Evolutionary conservation across 2,888 invertebrate species (phyloP).

Genomic region (Strigamia maritima): DNA sequence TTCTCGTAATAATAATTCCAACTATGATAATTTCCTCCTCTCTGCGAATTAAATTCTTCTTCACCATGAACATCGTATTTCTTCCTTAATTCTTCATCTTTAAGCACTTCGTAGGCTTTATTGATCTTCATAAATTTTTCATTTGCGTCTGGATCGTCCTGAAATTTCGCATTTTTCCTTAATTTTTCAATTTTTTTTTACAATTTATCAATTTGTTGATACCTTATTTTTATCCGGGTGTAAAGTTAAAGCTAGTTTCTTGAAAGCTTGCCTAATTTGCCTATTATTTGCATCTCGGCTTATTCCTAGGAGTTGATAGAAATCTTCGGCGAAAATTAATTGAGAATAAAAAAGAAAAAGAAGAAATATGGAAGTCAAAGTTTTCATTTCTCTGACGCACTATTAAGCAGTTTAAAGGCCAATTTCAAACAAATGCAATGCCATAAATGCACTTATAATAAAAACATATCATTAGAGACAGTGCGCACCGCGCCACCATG

Average conservation of each 20-base stretch:
- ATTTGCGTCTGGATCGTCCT: conserved; percentile 72
- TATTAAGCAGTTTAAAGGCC: background rate
- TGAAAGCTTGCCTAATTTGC: conserved; percentile 73
- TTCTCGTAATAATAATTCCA: conserved; percentile 75
- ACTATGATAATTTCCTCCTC: conserved; percentile 68
- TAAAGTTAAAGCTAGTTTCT: conserved; percentile 67
- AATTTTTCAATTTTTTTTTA: background rate
- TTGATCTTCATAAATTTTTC: conserved; percentile 74
- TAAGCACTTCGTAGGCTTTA: conserved; percentile 79
- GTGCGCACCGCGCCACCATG: too few species aligned
- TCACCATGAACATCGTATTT: conserved; percentile 78
- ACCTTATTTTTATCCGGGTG: conserved; percentile 69
- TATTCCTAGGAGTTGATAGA: conserved; percentile 67
- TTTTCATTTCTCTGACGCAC: background rate
- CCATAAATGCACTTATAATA: too few species aligned
- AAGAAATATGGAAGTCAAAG: background rate
- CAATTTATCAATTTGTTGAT: too few species aligned
- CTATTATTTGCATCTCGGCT: conserved; percentile 64
- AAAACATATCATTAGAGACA: too few species aligned
- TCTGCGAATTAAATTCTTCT: conserved; percentile 57
- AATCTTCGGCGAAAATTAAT: conserved; percentile 53
- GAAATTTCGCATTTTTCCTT: conserved; percentile 43
- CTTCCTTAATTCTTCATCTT: conserved; percentile 73
- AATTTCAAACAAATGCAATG: background rate
- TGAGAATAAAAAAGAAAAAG: background rate